Evolutionary conservation across 2,888 invertebrate species (phyloP).

Genomic region (Hoplodrina ambigua): DNA sequence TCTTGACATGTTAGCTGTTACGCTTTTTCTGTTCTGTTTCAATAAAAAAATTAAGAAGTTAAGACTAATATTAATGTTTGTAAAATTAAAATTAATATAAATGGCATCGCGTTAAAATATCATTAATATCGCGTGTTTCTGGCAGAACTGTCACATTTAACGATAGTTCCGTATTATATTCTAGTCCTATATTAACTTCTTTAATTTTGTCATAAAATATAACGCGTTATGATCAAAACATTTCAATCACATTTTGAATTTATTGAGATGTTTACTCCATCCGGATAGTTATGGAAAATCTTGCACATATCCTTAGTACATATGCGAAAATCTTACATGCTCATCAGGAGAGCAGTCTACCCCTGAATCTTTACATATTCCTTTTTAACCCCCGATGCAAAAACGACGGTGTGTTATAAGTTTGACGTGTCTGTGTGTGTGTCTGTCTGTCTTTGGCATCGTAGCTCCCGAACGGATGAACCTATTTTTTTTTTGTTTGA

Average conservation of each 20-base stretch:
- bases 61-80: not conserved
- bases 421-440: no score
- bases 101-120: constrained; percentile 16
- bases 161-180: constrained; percentile 17
- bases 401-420: no score
- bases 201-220: constrained; percentile 12
- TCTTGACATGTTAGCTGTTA: not conserved
- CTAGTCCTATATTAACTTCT: constrained; percentile 6
- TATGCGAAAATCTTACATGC: no score
- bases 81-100: constrained; percentile 12
- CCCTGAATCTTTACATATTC: not conserved
- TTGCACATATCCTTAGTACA: not conserved
- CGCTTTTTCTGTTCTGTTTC: not conserved
- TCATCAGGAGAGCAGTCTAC: no score
- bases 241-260: not conserved
- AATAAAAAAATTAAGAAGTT: not conserved
- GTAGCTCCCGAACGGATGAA: no score
- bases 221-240: constrained; percentile 13
- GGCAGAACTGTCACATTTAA: constrained; percentile 18
- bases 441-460: no score
- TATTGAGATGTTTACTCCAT: not conserved
- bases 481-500: no score
- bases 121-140: constrained; percentile 18
- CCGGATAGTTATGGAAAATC: not conserved
- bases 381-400: no score